phyloP scores from a whole-genome alignment of 1,140 invertebrate genomes.

The Apis florea region DNA sequence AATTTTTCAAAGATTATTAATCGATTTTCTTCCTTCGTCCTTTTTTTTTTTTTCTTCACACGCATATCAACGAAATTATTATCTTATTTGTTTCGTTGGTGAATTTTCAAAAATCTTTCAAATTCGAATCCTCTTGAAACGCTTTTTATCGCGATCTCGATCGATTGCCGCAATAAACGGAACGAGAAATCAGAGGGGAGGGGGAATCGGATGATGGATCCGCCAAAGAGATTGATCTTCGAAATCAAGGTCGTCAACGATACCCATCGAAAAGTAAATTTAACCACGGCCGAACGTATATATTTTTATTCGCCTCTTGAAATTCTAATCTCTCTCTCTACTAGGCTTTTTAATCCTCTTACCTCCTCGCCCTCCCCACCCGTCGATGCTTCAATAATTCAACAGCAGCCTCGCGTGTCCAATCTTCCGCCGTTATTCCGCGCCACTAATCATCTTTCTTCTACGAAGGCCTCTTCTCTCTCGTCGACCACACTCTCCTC shows the following conservation, averaged over 20 bases:
- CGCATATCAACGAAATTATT: too few species aligned
- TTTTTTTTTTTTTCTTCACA: too few species aligned
- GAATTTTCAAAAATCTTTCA: too few species aligned
- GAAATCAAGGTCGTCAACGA: constrained; percentile 35
- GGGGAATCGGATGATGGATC: not conserved
- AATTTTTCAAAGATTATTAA: constrained; percentile 4
- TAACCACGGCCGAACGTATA: constrained; percentile 16
- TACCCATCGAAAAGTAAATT: constrained; percentile 39
- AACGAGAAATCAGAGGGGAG: not conserved
- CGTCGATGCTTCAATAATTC: constrained; percentile 31
- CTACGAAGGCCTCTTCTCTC: too few species aligned
- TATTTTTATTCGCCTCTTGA: constrained; percentile 30
- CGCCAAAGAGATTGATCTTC: not conserved
- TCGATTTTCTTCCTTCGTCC: not conserved
- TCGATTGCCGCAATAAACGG: not conserved
- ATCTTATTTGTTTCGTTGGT: too few species aligned
- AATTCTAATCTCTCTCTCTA: constrained; percentile 37
- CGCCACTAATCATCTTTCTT: not conserved
- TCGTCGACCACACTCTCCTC: too few species aligned
- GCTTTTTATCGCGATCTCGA: not conserved
- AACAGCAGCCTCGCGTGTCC: not conserved
- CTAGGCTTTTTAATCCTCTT: constrained; percentile 33
- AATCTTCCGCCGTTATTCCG: constrained; percentile 22
- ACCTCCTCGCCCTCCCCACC: too few species aligned
- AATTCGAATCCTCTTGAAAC: not conserved